Conservation (phyloP, 2,888 invertebrate genomes). For the Homarus gammarus region DNA sequence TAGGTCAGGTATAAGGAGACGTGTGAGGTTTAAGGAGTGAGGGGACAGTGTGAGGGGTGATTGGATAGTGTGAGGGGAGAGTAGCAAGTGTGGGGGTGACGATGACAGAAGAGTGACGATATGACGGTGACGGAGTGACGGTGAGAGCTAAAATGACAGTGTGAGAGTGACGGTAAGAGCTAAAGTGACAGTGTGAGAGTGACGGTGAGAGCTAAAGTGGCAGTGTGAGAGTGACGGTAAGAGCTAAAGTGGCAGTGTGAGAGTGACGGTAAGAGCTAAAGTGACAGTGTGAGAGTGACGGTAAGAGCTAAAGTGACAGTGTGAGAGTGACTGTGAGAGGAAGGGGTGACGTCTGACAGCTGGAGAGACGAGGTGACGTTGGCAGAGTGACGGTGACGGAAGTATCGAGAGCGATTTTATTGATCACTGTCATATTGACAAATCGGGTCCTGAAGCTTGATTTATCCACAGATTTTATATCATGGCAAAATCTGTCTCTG, state of each 20-base stretch:
- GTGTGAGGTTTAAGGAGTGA: neutral
- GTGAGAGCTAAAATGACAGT: neutral
- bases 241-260: neutral
- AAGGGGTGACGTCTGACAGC: neutral
- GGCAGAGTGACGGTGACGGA: neutral
- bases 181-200: neutral
- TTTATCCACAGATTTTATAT: too few relatives aligned
- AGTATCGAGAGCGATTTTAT: neutral
- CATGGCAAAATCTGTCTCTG: neutral
- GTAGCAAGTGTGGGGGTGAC: too few relatives aligned
- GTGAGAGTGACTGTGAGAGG: slow-evolving; percentile 13
- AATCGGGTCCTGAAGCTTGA: too few relatives aligned
- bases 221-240: neutral
- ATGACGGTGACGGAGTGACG: too few relatives aligned
- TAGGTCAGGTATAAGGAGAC: too few relatives aligned
- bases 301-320: neutral
- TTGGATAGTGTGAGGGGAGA: neutral
- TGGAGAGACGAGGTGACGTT: neutral
- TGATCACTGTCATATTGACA: too few relatives aligned
- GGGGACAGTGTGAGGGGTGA: too few relatives aligned
- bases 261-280: neutral
- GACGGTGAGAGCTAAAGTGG: neutral
- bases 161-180: neutral
- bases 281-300: neutral
- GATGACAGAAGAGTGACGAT: neutral